Evolutionary conservation across 2,113 vertebrate genomes (phyloP).

Genomic region (Machaerirhynchus nigripectus): DNA sequence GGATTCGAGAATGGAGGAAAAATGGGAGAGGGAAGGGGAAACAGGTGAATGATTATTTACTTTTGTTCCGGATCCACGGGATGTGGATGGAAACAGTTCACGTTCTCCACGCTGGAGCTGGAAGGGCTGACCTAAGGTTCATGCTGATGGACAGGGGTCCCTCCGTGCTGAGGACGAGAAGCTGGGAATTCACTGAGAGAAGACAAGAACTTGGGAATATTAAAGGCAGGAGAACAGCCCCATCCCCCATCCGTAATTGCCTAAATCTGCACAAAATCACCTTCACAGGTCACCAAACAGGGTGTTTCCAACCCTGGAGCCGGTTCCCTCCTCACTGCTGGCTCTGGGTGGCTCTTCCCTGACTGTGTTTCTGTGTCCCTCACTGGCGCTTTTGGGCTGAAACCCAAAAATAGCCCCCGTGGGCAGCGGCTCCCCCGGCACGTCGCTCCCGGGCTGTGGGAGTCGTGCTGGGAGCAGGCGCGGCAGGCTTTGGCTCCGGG

Average conservation of each 20-base stretch:
- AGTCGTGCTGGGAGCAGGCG: background rate
- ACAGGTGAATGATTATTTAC: background rate
- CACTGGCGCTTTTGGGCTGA: background rate
- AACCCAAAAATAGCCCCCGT: background rate
- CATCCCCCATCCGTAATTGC: background rate
- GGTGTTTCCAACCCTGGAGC: too few relatives aligned
- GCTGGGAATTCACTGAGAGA: background rate
- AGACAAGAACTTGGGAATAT: too few relatives aligned
- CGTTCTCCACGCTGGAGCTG: background rate
- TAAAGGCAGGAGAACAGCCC: background rate
- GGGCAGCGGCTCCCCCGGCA: background rate
- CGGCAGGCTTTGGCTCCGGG: rapidly evolving
- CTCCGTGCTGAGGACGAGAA: background rate
- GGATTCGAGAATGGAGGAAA: background rate
- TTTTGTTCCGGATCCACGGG: rapidly evolving
- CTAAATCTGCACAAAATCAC: background rate
- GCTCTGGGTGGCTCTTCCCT: background rate
- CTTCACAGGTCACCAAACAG: background rate
- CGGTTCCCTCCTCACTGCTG: rapidly evolving
- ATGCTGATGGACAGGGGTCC: rapidly evolving
- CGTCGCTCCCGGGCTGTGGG: rapidly evolving
- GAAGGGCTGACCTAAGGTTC: background rate
- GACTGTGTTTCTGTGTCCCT: rapidly evolving
- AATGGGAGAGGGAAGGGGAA: background rate
- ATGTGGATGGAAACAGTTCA: background rate